Base-by-base conservation (phyloP, 2,113 vertebrate genomes). In the Crotalus tigris region DNA sequence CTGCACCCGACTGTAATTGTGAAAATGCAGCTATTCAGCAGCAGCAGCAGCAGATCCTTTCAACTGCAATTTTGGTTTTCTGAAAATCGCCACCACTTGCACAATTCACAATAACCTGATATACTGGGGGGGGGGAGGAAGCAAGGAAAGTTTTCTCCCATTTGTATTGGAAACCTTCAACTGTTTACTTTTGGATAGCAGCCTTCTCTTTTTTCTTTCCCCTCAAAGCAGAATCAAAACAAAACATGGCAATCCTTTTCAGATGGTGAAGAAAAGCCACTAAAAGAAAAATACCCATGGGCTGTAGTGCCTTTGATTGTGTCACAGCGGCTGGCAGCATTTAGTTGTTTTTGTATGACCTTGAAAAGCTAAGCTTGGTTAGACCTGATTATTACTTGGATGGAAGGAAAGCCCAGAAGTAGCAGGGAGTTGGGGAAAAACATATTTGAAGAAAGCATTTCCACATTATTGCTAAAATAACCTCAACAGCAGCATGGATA, bases 361-460 rank as follows among this genome's bases (percentile, higher is more conserved):
- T 81, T 81, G 75, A 81, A 81, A 81, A 81, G 75, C 75, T 39
- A 81, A 81, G 75, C 75, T 81, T 81, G 17, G n/a, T 81, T 81
- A 81, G 75, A 81, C 33, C 75, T 81, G 75, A 81, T 81, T 81
- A 81, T 81, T 81, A 44, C 75, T 39, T 81, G 33, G 75, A 81
- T 81, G 33, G 75, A 39, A 81, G 33, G 33, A 81, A 81, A 81
- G 75, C 33, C 75, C 75, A 81, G 33, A 39, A 81, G 33, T 81
- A 21, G 75, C 75, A 81, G 33, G 75, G 33, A 39, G 75, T 19
- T 39, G 75, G 33, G 7, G 7, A 21, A 44, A 81, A 44, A 21
- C 75, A 81, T 81, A 81, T 81, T 44, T 81, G 75, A 21, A 81
- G 33, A 81, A 81, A 81, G 33, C 33, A 21, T 44, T 81, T 81